Conservation (phyloP, 2,888 invertebrate genomes). For the Volucella inflata region DNA sequence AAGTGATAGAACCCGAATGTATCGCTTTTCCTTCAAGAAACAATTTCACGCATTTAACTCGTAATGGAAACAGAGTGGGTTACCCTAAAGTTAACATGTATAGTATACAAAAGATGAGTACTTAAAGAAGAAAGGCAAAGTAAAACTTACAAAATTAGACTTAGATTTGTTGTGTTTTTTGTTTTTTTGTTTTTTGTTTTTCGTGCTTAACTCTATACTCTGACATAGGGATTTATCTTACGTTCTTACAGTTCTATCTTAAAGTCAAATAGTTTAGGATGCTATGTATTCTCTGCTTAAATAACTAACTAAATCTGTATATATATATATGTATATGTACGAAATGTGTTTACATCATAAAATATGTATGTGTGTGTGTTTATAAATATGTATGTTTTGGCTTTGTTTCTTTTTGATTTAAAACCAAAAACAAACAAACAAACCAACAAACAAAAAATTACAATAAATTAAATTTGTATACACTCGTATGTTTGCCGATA, state of each 20-base stretch:
- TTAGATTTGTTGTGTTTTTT: conserved; percentile 4
- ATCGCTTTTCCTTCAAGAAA: conserved; percentile 48
- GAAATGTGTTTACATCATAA: conserved; percentile 52
- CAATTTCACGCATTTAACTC: background rate
- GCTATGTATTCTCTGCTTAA: conserved; percentile 70
- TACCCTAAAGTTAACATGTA: background rate
- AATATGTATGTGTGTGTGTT: conserved; percentile 58
- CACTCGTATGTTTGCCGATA: conserved; percentile 38
- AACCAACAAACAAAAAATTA: conserved; percentile 51
- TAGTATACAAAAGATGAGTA: conserved; percentile 3
- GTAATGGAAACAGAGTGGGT: background rate
- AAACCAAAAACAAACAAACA: conserved; percentile 34
- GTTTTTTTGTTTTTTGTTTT: background rate
- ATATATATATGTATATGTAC: conserved; percentile 62
- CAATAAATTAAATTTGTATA: conserved; percentile 66
- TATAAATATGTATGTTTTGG: conserved; percentile 61
- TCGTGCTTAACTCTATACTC: conserved; percentile 14
- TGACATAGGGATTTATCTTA: background rate
- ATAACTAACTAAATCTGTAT: conserved; percentile 60
- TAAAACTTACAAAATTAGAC: conserved; percentile 30
- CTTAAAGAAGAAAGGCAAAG: conserved; percentile 19
- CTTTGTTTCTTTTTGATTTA: conserved; percentile 40
- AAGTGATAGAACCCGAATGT: conserved; percentile 23
- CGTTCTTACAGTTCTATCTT: conserved; percentile 58
- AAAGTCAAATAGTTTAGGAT: conserved; percentile 69